Conservation (phyloP, 1,140 invertebrate species). For the Zaprionus vittiger region DNA sequence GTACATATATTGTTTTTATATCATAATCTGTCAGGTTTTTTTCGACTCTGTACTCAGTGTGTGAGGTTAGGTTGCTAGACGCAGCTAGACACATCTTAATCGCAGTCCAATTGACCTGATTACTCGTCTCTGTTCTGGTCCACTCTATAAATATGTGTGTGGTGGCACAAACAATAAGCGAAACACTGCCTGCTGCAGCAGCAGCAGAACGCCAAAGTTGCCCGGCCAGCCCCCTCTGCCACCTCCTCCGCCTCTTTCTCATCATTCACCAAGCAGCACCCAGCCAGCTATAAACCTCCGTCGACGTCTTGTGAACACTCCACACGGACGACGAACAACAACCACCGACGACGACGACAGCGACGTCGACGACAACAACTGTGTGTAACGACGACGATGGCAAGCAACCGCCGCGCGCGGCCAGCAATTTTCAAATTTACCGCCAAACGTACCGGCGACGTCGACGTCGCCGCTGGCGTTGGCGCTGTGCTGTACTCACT, state of each 20-base stretch:
- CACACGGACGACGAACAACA: slow-evolving; percentile 27
- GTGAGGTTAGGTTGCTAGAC: slow-evolving; percentile 14
- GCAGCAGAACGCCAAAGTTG: slow-evolving; percentile 49
- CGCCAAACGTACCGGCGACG: slow-evolving; percentile 75
- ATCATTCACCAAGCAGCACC: slow-evolving; percentile 8
- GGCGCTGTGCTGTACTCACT: slow-evolving; percentile 64
- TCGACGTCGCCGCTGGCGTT: slow-evolving; percentile 48
- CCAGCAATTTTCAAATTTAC: slow-evolving; percentile 84
- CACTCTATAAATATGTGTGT: slow-evolving; percentile 74
- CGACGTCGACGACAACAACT: slow-evolving; percentile 44
- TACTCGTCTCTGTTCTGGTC: slow-evolving; percentile 61
- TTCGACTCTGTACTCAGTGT: background rate
- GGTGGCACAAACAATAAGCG: slow-evolving; percentile 54
- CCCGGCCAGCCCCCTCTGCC: slow-evolving; percentile 21
- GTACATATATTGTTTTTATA: background rate
- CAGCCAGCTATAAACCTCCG: slow-evolving; percentile 23
- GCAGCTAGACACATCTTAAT: slow-evolving; percentile 1
- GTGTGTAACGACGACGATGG: slow-evolving; percentile 24
- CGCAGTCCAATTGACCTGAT: slow-evolving; percentile 66
- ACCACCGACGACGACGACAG: slow-evolving; percentile 31
- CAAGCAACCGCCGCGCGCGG: slow-evolving; percentile 37
- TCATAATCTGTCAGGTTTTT: slow-evolving; percentile 2
- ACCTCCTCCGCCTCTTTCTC: background rate
- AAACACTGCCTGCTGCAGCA: slow-evolving; percentile 55
- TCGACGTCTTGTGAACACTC: slow-evolving; percentile 19